Evolutionary conservation across 2,797 vertebrate genomes (phyloP), one percentile per base, ranked within the genome.

Genomic region (Acanthis flammea): DNA sequence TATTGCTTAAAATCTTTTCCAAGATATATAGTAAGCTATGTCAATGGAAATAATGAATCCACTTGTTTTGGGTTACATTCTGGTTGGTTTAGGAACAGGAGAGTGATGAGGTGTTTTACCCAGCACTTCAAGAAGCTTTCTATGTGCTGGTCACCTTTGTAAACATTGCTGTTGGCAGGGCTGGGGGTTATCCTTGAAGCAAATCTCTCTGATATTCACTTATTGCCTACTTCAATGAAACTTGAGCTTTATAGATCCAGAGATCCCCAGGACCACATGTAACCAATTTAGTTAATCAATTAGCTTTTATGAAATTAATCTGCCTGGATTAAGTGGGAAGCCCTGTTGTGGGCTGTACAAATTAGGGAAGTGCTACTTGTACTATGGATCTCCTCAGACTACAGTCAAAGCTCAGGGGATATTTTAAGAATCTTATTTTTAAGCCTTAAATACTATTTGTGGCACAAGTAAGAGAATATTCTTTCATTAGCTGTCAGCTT

Each of bases 401-500:
- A 8, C 0, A 0, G 48, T 58, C 45, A 77, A 74, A 89, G 14
- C 63, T 77, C 50, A 22, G 41, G 19, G 28, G 30, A 25, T 78
- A 47, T 47, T 85, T 80, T 68, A 77, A 73, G 57, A 82, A 71
- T 65, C 31, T 58, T 68, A 8, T 82, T 90, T 94, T 57, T 44
- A 71, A 88, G 61, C 44, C 35, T 92, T 67, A 73, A 95, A 65
- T 71, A 51, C 30, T 48, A 42, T 67, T 58, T 93, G 53, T 65
- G 57, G 53, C 19, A 60, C 4, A 5, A 74, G 27, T 84, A 79
- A 39, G 67, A 67, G 37, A 95, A 80, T 62, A 54, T 47, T 74
- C 39, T 74, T 61, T 86, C 60, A 80, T 55, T 87, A 87, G 19
- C 39, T 91, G 74, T 68, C 80, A 79, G 42, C 45, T 87, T 77